Evolutionary conservation across 2,797 vertebrate genomes (phyloP), one percentile per base, ranked within the genome.

Genomic region (Sphaeramia orbicularis): DNA sequence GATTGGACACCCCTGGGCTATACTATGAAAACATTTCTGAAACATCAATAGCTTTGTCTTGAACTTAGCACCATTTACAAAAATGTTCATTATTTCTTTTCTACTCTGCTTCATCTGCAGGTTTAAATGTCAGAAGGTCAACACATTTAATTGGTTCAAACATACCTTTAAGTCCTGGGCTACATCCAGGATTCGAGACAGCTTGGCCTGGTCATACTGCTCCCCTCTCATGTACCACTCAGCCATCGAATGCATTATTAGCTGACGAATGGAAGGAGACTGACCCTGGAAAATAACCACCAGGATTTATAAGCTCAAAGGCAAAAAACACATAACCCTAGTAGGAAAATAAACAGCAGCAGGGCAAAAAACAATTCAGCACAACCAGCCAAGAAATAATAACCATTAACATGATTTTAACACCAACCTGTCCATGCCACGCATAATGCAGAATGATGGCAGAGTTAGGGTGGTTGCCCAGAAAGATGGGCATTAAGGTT

Each of bases 141-240:
- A 9, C 11, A 32, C 41, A 47, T 24, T 48, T 18, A 14, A 10
- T 60, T 2, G 18, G n/a, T 35, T 55, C 6, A 6, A 4, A 61
- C 86, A 88, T 83, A 99, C 98, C 97, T 99, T 99, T 89, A 99
- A 95, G 93, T 99, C 98, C 91, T 99, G 98, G 11, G 98, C 98
- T 91, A 99, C 98, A 78, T 99, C 98, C 87, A 99, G 94, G 91
- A 99, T 99, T 71, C 98, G 96, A 57, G 98, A 99, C 80, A 99
- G 83, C 90, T 99, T 99, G 72, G 98, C 97, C 92, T 99, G 98
- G 84, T 99, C 98, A 43, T 99, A 99, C 89, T 99, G 98, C 68
- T 99, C 98, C 57, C 97, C 98, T 91, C 97, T 95, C 97, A 99
- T 99, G 92, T 99, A 99, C 98, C 98, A 99, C 87, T 99, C 98